phyloP scores from a whole-genome alignment of 92 coral and sea anemone genomes.

The Micromussa lordhowensis region DNA sequence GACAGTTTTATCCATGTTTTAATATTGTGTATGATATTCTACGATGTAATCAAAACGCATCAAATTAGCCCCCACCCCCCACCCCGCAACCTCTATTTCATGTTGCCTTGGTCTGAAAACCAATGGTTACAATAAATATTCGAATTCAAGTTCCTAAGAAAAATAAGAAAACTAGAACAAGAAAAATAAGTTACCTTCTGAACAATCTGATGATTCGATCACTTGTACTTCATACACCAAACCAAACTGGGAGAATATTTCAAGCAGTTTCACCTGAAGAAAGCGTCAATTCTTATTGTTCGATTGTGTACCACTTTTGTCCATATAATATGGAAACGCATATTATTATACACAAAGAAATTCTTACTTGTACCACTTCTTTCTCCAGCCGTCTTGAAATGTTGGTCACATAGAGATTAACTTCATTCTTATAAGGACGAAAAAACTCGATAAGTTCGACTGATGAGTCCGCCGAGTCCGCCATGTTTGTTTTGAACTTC shows the following conservation, averaged over 20 bases:
- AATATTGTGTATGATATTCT: too few relatives aligned
- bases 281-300: too few relatives aligned
- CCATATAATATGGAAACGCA: not conserved
- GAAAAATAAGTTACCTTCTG: conserved; percentile 47
- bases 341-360: not conserved
- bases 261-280: conserved; percentile 63
- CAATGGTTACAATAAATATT: too few relatives aligned
- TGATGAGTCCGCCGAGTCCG: conserved; percentile 11
- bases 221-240: conserved; percentile 86
- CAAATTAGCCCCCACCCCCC: too few relatives aligned
- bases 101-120: too few relatives aligned
- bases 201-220: conserved; percentile 59
- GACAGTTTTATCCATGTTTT: too few relatives aligned
- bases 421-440: conserved; percentile 73
- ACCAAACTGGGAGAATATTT: conserved; percentile 80
- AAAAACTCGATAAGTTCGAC: conserved; percentile 85
- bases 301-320: not conserved
- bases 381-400: conserved; percentile 60
- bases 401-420: conserved; percentile 81
- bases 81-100: too few relatives aligned
- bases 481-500: conserved; percentile 46
- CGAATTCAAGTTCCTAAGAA: too few relatives aligned
- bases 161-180: not conserved
- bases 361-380: conserved; percentile 75
- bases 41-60: too few relatives aligned